phyloP scores from a whole-genome alignment of 2,797 vertebrate genomes.

The Pseudopleuronectes americanus region DNA sequence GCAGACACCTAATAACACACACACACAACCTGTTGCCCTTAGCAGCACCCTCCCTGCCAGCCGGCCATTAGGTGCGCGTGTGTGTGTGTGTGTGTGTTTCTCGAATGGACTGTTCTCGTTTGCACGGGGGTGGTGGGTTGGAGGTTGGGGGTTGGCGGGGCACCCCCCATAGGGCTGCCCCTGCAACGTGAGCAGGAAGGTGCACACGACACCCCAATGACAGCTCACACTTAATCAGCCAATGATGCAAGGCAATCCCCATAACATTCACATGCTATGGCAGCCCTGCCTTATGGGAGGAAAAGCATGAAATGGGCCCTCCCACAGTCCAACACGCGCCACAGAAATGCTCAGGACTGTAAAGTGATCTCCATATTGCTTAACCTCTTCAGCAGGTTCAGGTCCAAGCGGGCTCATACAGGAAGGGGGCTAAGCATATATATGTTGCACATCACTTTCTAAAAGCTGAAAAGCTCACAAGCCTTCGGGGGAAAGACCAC shows the following conservation, averaged over 20 bases:
- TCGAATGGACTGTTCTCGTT: slow-evolving; percentile 74
- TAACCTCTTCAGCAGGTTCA: slow-evolving; percentile 34
- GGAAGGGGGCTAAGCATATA: not conserved
- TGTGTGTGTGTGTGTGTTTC: slow-evolving; percentile 46
- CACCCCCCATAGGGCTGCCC: slow-evolving; percentile 78
- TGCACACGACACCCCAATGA: slow-evolving; percentile 78
- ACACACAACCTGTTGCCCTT: slow-evolving; percentile 68
- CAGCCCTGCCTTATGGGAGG: slow-evolving; percentile 6
- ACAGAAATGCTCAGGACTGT: slow-evolving; percentile 12
- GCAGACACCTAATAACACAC: slow-evolving; percentile 81
- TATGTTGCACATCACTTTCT: slow-evolving; percentile 5
- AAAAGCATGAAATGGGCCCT: slow-evolving; percentile 6
- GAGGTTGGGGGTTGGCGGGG: slow-evolving; percentile 55
- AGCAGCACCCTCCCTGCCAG: slow-evolving; percentile 69
- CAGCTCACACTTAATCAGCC: slow-evolving; percentile 78
- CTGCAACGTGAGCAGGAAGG: slow-evolving; percentile 81
- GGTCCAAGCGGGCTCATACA: slow-evolving; percentile 9
- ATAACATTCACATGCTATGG: slow-evolving; percentile 64
- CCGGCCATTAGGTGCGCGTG: slow-evolving; percentile 59
- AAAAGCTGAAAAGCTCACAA: slow-evolving; percentile 16
- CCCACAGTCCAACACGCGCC: slow-evolving; percentile 16
- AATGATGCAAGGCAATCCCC: slow-evolving; percentile 77
- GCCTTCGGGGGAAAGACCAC: not conserved
- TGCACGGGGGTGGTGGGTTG: slow-evolving; percentile 59
- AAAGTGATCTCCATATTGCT: slow-evolving; percentile 42